These are phyloP conservation scores for Chaetops frenatus DNA, from an alignment of 2,113 vertebrate genomes.

Conservation along the genomic window DNA sequence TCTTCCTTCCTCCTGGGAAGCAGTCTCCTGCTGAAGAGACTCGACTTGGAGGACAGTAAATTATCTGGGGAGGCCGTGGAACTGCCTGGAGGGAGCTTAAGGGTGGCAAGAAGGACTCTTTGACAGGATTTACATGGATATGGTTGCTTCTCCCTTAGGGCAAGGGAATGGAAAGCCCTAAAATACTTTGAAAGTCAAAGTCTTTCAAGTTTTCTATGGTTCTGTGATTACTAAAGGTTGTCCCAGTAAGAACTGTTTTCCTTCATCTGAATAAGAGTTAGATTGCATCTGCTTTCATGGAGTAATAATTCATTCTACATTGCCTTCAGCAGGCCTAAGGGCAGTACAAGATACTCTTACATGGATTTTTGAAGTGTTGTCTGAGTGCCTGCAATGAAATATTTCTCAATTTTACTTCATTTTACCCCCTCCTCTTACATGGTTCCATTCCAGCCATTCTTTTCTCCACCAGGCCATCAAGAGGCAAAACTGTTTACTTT, in stretches of 20 bases:
- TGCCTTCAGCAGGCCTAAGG: not conserved
- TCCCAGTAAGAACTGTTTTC: not conserved
- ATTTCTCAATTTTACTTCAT: not conserved
- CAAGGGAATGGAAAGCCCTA: not conserved
- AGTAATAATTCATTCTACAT: not conserved
- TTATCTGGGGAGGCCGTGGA: not conserved
- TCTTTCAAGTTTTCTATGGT: not conserved
- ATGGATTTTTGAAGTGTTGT: not conserved
- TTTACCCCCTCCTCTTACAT: rapidly evolving
- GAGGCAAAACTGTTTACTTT: not conserved
- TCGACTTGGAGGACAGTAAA: not conserved
- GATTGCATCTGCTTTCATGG: not conserved
- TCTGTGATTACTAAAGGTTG: not conserved
- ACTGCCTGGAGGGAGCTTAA: not conserved
- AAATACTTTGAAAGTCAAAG: not conserved
- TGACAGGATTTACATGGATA: not conserved
- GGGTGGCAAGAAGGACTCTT: not conserved
- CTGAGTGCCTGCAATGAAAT: not conserved
- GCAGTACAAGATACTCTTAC: not conserved
- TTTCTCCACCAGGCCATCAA: not conserved
- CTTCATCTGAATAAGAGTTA: not conserved
- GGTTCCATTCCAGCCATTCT: not conserved
- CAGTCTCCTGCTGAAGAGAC: not conserved
- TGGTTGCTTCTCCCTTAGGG: not conserved
- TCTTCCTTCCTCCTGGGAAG: not conserved